Conservation (phyloP, 2,888 invertebrate genomes). For the Synanthedon myopaeformis region DNA sequence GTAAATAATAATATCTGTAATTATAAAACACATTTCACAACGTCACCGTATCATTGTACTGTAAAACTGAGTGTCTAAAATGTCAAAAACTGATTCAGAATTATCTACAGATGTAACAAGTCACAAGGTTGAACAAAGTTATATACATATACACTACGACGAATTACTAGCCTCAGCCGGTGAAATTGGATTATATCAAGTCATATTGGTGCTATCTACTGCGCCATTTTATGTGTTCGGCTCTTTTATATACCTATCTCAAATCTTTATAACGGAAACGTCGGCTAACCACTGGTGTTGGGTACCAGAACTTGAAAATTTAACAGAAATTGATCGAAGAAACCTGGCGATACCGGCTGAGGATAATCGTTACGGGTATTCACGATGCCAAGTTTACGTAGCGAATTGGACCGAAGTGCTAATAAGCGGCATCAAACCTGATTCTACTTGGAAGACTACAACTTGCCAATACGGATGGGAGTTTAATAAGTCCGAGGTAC, state of each 20-base stretch:
- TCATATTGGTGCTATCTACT: conserved; percentile 3
- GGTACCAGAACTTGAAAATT: conserved; percentile 7
- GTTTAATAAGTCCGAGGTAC: conserved; percentile 6
- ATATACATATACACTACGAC: conserved; percentile 3
- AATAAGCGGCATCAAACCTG: neutral
- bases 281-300: conserved; percentile 7
- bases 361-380: conserved; percentile 1
- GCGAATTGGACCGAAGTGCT: conserved; percentile 8
- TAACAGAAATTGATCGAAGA: conserved; percentile 5
- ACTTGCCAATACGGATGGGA: conserved; percentile 8
- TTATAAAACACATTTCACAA: too few relatives aligned
- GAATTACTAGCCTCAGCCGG: conserved; percentile 5
- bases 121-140: too few relatives aligned
- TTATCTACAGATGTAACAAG: too few relatives aligned
- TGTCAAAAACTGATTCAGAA: too few relatives aligned
- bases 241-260: conserved; percentile 5
- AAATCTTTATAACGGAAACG: conserved; percentile 7
- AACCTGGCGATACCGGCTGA: conserved; percentile 6
- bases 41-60: too few relatives aligned
- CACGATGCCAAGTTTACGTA: conserved; percentile 3
- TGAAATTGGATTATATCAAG: conserved; percentile 7
- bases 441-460: neutral
- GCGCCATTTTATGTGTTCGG: conserved; percentile 6
- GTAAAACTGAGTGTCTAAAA: too few relatives aligned
- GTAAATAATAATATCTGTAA: too few relatives aligned